These are phyloP conservation scores for Astreopora myriophthalma DNA, from an alignment of 64 coral and sea anemone species.

Conservation along the genomic window DNA sequence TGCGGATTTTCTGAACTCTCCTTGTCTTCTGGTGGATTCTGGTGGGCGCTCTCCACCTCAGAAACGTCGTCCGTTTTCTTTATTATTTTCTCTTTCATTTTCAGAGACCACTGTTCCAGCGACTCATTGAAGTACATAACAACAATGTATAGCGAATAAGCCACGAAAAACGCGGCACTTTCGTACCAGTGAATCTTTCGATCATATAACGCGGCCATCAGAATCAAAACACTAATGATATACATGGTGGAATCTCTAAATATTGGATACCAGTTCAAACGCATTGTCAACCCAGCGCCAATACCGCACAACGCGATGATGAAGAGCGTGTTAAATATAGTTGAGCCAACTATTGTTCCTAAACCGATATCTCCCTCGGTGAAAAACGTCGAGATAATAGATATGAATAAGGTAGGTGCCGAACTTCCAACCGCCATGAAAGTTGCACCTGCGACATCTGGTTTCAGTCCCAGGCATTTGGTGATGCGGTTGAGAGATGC, in stretches of 20 bases:
- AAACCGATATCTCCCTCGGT: conserved; percentile 94
- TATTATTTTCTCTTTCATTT: conserved; percentile 20
- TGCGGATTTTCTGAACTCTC: conserved; percentile 3
- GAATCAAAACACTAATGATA: conserved; percentile 77
- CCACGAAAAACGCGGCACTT: conserved; percentile 74
- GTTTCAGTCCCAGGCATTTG: conserved; percentile 78
- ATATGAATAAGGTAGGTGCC: conserved; percentile 87
- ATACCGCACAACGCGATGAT: conserved; percentile 93
- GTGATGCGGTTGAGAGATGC: conserved; percentile 87
- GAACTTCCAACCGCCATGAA: conserved; percentile 97
- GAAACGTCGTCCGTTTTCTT: conserved; percentile 26
- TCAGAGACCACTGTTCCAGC: conserved; percentile 54
- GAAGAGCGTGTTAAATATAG: conserved; percentile 92
- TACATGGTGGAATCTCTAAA: conserved; percentile 84
- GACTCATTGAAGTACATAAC: conserved; percentile 87
- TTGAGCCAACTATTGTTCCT: conserved; percentile 88
- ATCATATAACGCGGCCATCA: conserved; percentile 83
- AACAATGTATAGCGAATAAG: conserved; percentile 72
- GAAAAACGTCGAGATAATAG: conserved; percentile 91
- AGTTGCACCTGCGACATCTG: conserved; percentile 88
- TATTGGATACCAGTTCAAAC: conserved; percentile 83
- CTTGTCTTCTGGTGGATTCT: conserved; percentile 1
- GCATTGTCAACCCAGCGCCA: conserved; percentile 68
- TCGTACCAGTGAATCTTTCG: conserved; percentile 91
- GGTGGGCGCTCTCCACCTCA: not conserved